phyloP scores from a whole-genome alignment of 2,113 vertebrate genomes.

The Myanophis thanlyinensis region DNA sequence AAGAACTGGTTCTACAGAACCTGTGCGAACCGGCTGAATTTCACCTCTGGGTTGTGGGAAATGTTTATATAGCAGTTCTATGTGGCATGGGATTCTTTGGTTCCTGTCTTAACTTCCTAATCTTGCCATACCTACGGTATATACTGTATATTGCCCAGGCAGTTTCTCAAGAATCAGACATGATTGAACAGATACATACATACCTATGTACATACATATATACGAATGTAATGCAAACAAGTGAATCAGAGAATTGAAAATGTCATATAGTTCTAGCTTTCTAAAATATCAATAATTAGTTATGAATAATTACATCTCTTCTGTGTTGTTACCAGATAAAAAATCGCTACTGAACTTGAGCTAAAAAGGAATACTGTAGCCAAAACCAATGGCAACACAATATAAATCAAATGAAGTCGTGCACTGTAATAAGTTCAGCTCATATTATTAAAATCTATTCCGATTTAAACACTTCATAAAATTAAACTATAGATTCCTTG shows the following conservation, averaged over 20 bases:
- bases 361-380: neutral
- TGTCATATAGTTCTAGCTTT: neutral
- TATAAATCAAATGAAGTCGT: neutral
- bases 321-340: neutral
- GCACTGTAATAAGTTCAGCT: neutral
- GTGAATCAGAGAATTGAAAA: neutral
- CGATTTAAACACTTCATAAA: neutral
- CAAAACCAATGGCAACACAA: neutral
- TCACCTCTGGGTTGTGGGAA: too few species aligned
- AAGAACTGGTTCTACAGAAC: too few species aligned
- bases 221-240: neutral
- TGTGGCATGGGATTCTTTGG: neutral
- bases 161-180: too few species aligned
- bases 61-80: neutral
- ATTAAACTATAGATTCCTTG: neutral
- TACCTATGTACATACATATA: neutral
- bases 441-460: neutral
- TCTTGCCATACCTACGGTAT: neutral
- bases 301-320: neutral
- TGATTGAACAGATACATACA: too few species aligned
- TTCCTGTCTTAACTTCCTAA: neutral
- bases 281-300: neutral
- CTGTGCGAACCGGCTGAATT: too few species aligned
- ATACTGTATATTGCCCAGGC: too few species aligned
- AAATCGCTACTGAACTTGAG: neutral